Percentiles rank a stretch among this genome's conserved stretches.
phyloP scores from a whole-genome alignment of 2,113 vertebrate species.

The Rousettus leschenaultii region DNA sequence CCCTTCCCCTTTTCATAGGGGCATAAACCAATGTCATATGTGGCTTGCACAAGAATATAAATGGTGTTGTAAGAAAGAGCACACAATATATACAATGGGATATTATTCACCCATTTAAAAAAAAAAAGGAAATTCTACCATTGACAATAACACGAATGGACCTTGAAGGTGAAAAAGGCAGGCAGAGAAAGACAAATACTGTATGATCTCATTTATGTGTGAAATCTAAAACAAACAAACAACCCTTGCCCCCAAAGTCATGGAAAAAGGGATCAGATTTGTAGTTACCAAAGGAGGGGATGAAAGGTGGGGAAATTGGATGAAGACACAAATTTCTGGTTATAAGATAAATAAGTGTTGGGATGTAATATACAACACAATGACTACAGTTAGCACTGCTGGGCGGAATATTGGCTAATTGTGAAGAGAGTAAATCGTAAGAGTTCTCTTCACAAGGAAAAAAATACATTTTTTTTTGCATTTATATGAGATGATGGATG shows the following conservation, averaged over 20 bases:
- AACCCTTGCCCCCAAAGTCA: neutral
- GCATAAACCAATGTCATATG: neutral
- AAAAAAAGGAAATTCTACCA: neutral
- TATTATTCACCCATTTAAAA: neutral
- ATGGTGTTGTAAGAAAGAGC: neutral
- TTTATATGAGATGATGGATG: too few relatives aligned
- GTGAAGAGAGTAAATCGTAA: too few relatives aligned
- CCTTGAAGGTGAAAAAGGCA: too few relatives aligned
- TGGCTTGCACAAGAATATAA: neutral
- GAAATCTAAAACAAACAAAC: neutral
- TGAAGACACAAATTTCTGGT: neutral
- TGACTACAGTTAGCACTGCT: neutral
- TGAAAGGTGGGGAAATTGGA: neutral
- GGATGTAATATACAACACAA: neutral
- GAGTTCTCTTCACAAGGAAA: too few relatives aligned
- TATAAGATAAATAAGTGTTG: neutral
- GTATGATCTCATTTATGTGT: neutral
- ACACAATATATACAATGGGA: neutral
- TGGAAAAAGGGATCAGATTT: neutral
- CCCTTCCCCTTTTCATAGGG: neutral
- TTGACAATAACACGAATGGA: too few relatives aligned
- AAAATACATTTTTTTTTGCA: too few relatives aligned
- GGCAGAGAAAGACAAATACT: too few relatives aligned
- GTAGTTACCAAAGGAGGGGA: neutral
- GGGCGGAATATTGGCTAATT: too few relatives aligned